A percentile compares a stretch with the other conserved stretches of the same genome.
phyloP scores from a whole-genome alignment of 2,113 vertebrate genomes.

The Lophochroa leadbeateri region DNA sequence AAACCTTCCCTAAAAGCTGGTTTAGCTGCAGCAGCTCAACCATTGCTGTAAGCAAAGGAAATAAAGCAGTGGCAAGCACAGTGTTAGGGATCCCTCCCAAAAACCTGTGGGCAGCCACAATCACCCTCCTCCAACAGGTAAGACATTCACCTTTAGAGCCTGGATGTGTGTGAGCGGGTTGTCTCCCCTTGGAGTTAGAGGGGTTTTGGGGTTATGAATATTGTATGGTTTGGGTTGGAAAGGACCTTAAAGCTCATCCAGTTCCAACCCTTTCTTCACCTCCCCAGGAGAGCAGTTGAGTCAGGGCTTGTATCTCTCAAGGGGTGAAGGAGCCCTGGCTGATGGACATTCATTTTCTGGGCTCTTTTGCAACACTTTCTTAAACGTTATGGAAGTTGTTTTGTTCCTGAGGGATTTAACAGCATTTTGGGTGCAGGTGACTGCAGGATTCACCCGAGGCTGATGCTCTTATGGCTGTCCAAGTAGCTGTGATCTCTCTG shows the following conservation, averaged over 20 bases:
- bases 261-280: background rate
- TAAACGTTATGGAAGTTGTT: accelerated
- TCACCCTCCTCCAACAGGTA: too few species aligned
- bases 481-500: accelerated
- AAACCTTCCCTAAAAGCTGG: background rate
- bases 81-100: accelerated
- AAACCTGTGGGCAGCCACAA: accelerated
- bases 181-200: accelerated
- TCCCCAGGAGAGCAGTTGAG: accelerated
- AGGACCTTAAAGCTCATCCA: background rate
- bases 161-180: accelerated
- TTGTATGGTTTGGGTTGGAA: background rate
- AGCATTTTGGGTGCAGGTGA: accelerated
- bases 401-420: background rate
- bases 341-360: accelerated
- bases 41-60: background rate
- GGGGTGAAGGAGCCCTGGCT: background rate
- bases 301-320: accelerated
- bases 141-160: background rate
- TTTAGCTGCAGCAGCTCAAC: background rate
- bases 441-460: accelerated
- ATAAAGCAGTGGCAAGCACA: accelerated
- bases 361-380: background rate
- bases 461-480: accelerated
- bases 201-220: accelerated